Evolutionary conservation across 2,113 vertebrate genomes (phyloP).

Genomic region (Amblyornis subalaris): DNA sequence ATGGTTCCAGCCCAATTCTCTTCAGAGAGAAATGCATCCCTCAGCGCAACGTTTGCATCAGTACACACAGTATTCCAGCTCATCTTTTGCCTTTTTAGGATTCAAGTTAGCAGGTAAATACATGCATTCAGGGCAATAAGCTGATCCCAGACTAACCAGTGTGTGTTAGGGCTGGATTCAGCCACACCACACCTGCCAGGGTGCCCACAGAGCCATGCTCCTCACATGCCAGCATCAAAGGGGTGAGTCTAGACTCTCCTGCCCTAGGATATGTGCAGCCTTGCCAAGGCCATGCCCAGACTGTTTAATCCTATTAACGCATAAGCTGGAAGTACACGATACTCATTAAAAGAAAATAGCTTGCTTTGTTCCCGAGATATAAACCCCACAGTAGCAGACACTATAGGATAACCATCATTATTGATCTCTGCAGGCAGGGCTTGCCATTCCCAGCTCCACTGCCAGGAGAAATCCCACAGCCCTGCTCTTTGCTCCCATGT

Average conservation of each 20-base stretch:
- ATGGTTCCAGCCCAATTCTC: background rate
- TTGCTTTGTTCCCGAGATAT: background rate
- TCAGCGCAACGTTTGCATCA: background rate
- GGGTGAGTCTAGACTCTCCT: background rate
- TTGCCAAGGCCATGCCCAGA: background rate
- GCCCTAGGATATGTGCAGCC: background rate
- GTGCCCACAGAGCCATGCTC: background rate
- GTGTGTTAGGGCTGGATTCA: background rate
- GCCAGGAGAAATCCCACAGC: background rate
- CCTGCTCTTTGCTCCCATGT: background rate
- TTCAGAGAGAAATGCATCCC: background rate
- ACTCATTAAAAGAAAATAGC: background rate
- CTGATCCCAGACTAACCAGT: background rate
- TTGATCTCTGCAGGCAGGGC: background rate
- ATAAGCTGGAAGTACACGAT: background rate
- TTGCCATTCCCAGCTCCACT: background rate
- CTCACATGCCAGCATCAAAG: background rate
- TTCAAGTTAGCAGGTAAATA: background rate
- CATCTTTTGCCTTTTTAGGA: background rate
- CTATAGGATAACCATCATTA: background rate
- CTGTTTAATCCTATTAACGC: slow-evolving; percentile 29
- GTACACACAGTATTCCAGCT: background rate
- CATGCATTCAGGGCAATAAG: background rate
- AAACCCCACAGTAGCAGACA: background rate
- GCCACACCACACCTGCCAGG: background rate